Conservation (phyloP, 1,140 invertebrate species). For the Drosophila suzukii region DNA sequence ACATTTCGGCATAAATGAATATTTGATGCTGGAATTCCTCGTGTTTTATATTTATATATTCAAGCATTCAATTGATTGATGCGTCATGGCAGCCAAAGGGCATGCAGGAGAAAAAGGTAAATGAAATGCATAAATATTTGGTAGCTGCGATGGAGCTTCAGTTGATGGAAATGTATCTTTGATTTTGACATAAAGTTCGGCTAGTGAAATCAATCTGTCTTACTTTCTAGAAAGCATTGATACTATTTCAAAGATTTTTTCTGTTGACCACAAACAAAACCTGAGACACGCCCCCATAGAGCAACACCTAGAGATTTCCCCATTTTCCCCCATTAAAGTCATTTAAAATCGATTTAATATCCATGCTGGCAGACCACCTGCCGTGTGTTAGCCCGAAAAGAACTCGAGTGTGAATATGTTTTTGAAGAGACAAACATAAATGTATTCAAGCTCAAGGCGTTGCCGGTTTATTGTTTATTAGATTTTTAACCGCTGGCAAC, state of each 20-base stretch:
- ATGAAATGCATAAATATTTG: constrained; percentile 27
- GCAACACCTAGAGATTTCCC: constrained; percentile 26
- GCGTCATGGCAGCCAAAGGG: constrained; percentile 52
- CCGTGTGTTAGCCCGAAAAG: constrained; percentile 38
- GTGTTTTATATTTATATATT: constrained; percentile 55
- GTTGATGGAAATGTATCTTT: constrained; percentile 38
- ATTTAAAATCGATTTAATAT: constrained; percentile 80
- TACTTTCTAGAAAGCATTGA: constrained; percentile 7
- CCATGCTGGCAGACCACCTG: constrained; percentile 63
- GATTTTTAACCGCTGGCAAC: constrained; percentile 65
- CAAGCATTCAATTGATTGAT: constrained; percentile 64
- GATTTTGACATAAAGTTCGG: constrained; percentile 31
- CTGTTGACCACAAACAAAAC: background rate
- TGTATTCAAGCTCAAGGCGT: constrained; percentile 57
- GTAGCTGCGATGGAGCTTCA: constrained; percentile 11
- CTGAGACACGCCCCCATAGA: constrained; percentile 31
- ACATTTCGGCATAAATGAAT: constrained; percentile 70
- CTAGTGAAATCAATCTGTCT: constrained; percentile 25
- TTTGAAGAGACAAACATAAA: constrained; percentile 11
- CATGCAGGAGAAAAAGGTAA: constrained; percentile 11
- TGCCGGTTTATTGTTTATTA: constrained; percentile 60
- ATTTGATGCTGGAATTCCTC: constrained; percentile 61
- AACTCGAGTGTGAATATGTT: constrained; percentile 26
- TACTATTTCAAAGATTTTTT: background rate
- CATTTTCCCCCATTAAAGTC: constrained; percentile 46